Evolutionary conservation across 2,888 invertebrate species (phyloP).

Genomic region (Aethes cnicana): DNA sequence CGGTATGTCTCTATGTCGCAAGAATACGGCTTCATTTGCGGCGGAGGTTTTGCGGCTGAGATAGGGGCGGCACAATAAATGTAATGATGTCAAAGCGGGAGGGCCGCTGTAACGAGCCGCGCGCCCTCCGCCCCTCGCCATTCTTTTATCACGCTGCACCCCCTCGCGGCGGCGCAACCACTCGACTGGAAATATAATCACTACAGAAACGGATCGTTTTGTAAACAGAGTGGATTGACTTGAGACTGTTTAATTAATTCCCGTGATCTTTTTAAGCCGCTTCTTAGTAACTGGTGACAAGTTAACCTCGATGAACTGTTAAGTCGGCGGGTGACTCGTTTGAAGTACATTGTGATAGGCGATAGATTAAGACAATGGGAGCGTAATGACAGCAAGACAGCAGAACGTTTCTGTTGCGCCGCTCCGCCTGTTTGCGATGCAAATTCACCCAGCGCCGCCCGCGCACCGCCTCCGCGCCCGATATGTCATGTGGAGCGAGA

Average conservation of each 20-base stretch:
- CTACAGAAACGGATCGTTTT: conserved; percentile 63
- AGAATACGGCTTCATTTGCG: conserved; percentile 49
- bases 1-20: conserved; percentile 21
- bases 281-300: conserved; percentile 12
- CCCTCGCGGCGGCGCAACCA: conserved; percentile 55
- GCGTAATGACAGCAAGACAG: conserved; percentile 32
- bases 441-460: conserved; percentile 51
- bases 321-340: conserved; percentile 13
- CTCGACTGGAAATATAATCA: conserved; percentile 75
- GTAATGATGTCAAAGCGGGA: conserved; percentile 69
- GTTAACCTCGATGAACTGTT: conserved; percentile 14
- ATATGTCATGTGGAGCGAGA: conserved; percentile 78
- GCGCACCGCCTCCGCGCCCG: conserved; percentile 51
- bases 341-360: conserved; percentile 14
- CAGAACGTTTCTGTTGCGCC: conserved; percentile 32
- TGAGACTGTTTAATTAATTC: conserved; percentile 40
- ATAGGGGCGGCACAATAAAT: conserved; percentile 62
- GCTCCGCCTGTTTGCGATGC: conserved; percentile 59
- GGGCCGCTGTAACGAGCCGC: conserved; percentile 49
- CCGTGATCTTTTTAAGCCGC: conserved; percentile 35
- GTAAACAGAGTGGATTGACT: conserved; percentile 55
- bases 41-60: conserved; percentile 47
- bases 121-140: conserved; percentile 47
- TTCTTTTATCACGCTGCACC: conserved; percentile 66
- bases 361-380: conserved; percentile 28